These are phyloP conservation scores for Centropyge bicolor DNA, from an alignment of 2,797 vertebrate species.

Conservation along the genomic window DNA sequence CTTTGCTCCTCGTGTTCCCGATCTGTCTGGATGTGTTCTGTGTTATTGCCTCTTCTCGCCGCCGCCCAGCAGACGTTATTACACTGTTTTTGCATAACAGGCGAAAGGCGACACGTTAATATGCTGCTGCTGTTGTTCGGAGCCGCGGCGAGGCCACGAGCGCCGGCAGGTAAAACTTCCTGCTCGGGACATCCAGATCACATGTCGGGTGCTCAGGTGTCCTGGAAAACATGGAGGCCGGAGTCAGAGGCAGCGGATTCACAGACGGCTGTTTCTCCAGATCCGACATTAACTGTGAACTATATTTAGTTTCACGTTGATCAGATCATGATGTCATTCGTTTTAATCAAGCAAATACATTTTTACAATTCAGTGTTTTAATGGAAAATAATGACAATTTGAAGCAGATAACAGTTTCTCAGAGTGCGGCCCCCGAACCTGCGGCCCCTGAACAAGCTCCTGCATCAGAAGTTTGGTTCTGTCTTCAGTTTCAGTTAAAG, in stretches of 20 bases:
- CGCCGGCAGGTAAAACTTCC: slow-evolving; percentile 36
- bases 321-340: too few relatives aligned
- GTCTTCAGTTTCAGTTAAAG: too few relatives aligned
- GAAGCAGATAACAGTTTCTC: too few relatives aligned
- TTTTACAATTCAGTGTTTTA: too few relatives aligned
- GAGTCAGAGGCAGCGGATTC: neutral
- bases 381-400: too few relatives aligned
- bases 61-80: slow-evolving; percentile 50
- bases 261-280: too few relatives aligned
- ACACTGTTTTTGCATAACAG: slow-evolving; percentile 64
- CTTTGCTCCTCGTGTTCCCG: slow-evolving; percentile 69
- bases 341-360: too few relatives aligned
- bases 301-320: too few relatives aligned
- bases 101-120: slow-evolving; percentile 55
- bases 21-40: slow-evolving; percentile 63
- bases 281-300: too few relatives aligned
- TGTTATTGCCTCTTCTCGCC: slow-evolving; percentile 59
- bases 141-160: slow-evolving; percentile 13
- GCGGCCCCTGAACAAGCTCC: too few relatives aligned
- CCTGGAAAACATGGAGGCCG: neutral
- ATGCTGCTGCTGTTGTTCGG: slow-evolving; percentile 38
- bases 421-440: too few relatives aligned
- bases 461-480: too few relatives aligned
- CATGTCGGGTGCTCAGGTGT: slow-evolving; percentile 28
- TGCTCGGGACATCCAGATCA: slow-evolving; percentile 13